phyloP scores from a whole-genome alignment of 1,140 invertebrate genomes.

The Brachionus plicatilis region DNA sequence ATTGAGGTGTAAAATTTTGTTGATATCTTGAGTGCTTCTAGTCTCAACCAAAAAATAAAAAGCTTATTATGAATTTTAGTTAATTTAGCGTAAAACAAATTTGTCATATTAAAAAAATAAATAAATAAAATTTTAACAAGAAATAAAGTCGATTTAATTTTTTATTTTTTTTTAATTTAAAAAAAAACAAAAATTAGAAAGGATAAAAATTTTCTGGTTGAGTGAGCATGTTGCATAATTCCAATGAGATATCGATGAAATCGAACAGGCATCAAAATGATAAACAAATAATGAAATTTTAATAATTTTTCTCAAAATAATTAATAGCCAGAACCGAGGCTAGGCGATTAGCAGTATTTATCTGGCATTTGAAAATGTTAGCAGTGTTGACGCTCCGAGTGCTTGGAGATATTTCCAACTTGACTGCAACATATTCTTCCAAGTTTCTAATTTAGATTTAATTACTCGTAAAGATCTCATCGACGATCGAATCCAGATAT shows the following conservation, averaged over 20 bases:
- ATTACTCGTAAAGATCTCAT: slow-evolving; percentile 33
- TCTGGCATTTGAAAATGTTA: slow-evolving; percentile 12
- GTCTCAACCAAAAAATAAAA: no score
- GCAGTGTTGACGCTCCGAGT: neutral
- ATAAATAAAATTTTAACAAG: no score
- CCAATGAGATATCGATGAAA: neutral
- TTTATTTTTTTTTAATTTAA: neutral
- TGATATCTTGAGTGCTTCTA: no score
- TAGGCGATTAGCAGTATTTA: neutral
- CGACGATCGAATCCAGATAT: neutral
- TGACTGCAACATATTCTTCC: neutral
- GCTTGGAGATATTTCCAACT: neutral
- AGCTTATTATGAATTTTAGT: no score
- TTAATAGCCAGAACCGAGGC: neutral
- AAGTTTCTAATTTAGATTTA: slow-evolving; percentile 11
- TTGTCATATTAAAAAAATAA: no score
- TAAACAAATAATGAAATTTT: neutral
- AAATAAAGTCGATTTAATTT: neutral
- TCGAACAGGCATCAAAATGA: neutral
- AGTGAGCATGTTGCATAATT: neutral
- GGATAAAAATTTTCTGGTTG: neutral
- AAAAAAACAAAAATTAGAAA: neutral
- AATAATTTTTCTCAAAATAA: neutral
- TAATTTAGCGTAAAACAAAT: no score
- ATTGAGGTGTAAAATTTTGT: no score